Conservation (phyloP, 2,888 invertebrate species). For the Hydrotaea cyrtoneurina region DNA sequence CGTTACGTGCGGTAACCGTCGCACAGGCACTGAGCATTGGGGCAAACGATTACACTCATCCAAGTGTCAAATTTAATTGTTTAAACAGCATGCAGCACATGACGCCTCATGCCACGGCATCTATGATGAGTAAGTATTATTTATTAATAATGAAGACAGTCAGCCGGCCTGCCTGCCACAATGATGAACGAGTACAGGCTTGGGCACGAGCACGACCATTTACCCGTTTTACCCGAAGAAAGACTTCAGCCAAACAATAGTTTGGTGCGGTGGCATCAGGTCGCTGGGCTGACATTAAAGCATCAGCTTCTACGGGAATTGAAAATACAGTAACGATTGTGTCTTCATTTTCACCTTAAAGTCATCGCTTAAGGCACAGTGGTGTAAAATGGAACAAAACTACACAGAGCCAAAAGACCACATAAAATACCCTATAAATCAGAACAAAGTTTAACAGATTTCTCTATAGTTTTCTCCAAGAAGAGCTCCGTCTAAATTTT, state of each 20-base stretch:
- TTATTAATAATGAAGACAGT: slow-evolving; percentile 8
- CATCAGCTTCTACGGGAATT: not conserved
- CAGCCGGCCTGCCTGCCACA: slow-evolving; percentile 21
- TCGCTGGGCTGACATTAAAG: not conserved
- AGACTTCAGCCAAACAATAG: not conserved
- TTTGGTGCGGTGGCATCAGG: slow-evolving; percentile 17
- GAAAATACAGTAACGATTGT: not conserved
- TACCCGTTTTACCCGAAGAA: not conserved
- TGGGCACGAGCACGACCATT: not conserved
- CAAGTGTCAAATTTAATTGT: slow-evolving; percentile 71
- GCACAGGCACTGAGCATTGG: not conserved
- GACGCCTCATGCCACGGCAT: slow-evolving; percentile 16
- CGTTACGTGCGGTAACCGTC: not conserved
- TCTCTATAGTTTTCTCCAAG: too few species aligned
- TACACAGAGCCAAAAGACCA: not conserved
- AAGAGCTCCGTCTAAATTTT: too few species aligned
- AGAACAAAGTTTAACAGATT: too few species aligned
- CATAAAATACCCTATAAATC: too few species aligned
- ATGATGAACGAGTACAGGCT: not conserved
- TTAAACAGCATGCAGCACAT: slow-evolving; percentile 65
- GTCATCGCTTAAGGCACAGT: not conserved
- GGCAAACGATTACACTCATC: slow-evolving; percentile 68
- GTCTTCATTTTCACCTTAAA: not conserved
- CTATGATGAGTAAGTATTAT: slow-evolving; percentile 36
- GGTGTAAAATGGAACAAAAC: not conserved